A percentile compares a stretch with the other conserved stretches of the same genome.
Conservation (phyloP, 2,797 vertebrate genomes). For the Liparis tanakae region DNA sequence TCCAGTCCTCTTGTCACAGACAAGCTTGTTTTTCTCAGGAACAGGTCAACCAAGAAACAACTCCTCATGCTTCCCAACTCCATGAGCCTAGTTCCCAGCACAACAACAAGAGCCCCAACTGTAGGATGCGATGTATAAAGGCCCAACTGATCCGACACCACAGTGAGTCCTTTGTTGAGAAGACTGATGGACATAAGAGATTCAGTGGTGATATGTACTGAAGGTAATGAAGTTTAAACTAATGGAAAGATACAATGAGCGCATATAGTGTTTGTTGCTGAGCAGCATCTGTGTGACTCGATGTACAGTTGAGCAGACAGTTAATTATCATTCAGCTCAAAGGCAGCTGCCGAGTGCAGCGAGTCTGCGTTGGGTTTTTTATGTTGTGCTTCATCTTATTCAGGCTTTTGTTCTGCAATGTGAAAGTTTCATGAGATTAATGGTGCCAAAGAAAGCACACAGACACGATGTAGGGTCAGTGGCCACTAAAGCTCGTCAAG, state of each 20-base stretch:
- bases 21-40: constrained; percentile 18
- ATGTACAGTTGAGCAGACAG: constrained; percentile 43
- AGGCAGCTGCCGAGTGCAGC: constrained; percentile 36
- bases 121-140: constrained; percentile 12
- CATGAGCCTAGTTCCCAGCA: constrained; percentile 39
- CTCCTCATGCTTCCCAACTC: not conserved
- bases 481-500: not conserved
- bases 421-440: constrained; percentile 5
- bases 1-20: constrained; percentile 13
- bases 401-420: constrained; percentile 13
- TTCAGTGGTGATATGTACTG: not conserved
- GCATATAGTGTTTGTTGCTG: not conserved
- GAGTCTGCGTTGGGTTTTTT: constrained; percentile 7
- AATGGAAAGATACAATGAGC: constrained; percentile 4
- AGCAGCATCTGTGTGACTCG: constrained; percentile 40
- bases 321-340: constrained; percentile 41
- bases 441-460: not conserved
- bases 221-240: constrained; percentile 2
- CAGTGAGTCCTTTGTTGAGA: constrained; percentile 41
- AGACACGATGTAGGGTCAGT: not conserved
- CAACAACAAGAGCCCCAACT: constrained; percentile 30
- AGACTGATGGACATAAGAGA: constrained; percentile 4
- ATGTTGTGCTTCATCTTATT: constrained; percentile 4
- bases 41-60: constrained; percentile 10
- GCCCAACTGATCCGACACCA: constrained; percentile 27